Evolutionary conservation across 2,113 vertebrate genomes (phyloP).

Genomic region (Calypte anna): DNA sequence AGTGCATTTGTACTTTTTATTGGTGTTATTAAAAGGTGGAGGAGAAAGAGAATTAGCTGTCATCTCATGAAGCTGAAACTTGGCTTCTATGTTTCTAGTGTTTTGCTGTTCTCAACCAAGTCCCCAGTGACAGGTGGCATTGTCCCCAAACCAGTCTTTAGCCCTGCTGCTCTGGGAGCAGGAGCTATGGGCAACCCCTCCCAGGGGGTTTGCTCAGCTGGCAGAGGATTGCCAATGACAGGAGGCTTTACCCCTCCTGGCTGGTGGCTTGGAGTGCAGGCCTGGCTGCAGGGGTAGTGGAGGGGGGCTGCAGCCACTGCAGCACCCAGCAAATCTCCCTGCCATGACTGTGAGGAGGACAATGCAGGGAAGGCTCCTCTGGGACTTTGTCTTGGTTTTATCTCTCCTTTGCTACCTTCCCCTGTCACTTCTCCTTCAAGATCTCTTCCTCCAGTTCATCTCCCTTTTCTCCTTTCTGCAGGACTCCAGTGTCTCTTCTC

Average conservation of each 20-base stretch:
- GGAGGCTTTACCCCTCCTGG: not conserved
- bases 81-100: not conserved
- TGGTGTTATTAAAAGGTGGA: not conserved
- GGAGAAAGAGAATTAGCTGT: not conserved
- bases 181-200: not conserved
- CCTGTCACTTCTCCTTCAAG: not conserved
- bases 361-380: not conserved
- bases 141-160: slow-evolving; percentile 66
- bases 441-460: not conserved
- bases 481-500: not conserved
- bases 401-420: not conserved
- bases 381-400: not conserved
- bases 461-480: not conserved
- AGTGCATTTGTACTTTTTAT: not conserved
- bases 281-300: not conserved
- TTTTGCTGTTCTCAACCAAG: not conserved
- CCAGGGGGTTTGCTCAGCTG: not conserved
- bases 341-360: accelerated
- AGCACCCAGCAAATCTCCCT: not conserved
- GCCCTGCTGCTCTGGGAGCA: not conserved
- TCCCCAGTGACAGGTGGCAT: not conserved
- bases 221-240: not conserved
- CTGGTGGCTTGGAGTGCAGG: not conserved
- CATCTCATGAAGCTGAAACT: not conserved
- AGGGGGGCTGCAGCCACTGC: not conserved